Evolutionary conservation across 2,888 invertebrate species (phyloP).

Genomic region (Himalopsyche kuldschensis): DNA sequence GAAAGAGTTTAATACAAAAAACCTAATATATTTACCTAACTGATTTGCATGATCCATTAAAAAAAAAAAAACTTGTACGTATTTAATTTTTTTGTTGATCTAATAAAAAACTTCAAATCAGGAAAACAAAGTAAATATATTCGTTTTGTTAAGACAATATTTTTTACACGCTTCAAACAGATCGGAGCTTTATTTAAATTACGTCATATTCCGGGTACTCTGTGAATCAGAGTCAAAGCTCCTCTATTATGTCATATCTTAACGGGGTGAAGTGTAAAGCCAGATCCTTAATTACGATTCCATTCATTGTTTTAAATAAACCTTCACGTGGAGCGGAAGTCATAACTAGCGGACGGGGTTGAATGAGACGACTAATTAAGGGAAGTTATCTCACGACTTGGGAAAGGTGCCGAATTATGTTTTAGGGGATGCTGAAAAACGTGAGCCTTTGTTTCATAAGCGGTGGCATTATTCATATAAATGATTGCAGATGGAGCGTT

Average conservation of each 20-base stretch:
- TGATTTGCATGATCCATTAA: too few species aligned
- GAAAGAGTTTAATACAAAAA: too few species aligned
- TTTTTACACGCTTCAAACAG: too few species aligned
- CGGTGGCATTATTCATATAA: background rate
- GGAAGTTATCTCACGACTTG: slow-evolving; percentile 10
- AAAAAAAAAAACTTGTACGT: too few species aligned
- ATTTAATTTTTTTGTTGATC: too few species aligned
- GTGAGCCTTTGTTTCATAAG: background rate
- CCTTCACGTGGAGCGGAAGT: slow-evolving; percentile 31
- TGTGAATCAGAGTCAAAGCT: background rate
- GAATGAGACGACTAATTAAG: slow-evolving; percentile 30
- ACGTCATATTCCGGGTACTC: background rate
- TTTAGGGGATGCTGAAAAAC: background rate
- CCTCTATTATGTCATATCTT: background rate
- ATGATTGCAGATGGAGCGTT: background rate
- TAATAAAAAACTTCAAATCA: too few species aligned
- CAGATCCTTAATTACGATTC: slow-evolving; percentile 39
- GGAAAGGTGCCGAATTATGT: background rate
- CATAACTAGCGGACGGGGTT: slow-evolving; percentile 13
- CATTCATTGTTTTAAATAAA: slow-evolving; percentile 38
- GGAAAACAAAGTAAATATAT: too few species aligned
- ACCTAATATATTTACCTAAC: too few species aligned
- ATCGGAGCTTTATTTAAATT: too few species aligned
- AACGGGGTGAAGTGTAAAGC: background rate
- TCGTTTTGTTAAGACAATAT: too few species aligned